Evolutionary conservation across 2,113 vertebrate species (phyloP).

Genomic region (Laterallus jamaicensis): DNA sequence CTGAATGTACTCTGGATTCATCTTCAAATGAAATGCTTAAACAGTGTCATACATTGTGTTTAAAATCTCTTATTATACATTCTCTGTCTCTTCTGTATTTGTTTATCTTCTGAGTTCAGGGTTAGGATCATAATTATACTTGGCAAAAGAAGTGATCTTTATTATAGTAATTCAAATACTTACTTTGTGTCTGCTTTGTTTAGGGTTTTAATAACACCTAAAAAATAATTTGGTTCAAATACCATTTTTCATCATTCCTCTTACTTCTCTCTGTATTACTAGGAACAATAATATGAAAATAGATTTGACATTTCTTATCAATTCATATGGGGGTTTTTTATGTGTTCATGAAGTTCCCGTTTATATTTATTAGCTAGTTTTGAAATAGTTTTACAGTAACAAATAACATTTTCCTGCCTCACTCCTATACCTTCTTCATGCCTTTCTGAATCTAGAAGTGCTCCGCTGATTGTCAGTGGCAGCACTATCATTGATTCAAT

Average conservation of each 20-base stretch:
- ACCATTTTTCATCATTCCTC: neutral
- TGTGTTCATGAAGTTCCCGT: neutral
- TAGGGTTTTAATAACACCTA: neutral
- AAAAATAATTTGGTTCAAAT: neutral
- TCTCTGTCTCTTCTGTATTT: neutral
- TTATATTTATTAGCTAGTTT: neutral
- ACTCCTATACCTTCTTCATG: neutral
- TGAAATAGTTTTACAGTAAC: neutral
- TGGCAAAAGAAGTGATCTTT: constrained; percentile 1
- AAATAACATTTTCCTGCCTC: neutral
- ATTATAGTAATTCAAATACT: neutral
- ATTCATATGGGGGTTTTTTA: neutral
- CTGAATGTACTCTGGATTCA: neutral
- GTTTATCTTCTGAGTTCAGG: neutral
- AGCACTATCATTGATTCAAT: neutral
- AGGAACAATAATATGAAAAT: neutral
- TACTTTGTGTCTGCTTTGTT: neutral
- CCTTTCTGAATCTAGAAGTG: neutral
- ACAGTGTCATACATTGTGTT: neutral
- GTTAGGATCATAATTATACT: neutral
- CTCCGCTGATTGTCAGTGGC: neutral
- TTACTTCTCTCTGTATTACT: neutral
- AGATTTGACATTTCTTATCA: neutral
- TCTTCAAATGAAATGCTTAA: neutral
- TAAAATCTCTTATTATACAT: neutral